These are phyloP conservation scores for Lethenteron camtschaticum DNA, from an alignment of 2,113 vertebrate genomes.

Conservation along the genomic window DNA sequence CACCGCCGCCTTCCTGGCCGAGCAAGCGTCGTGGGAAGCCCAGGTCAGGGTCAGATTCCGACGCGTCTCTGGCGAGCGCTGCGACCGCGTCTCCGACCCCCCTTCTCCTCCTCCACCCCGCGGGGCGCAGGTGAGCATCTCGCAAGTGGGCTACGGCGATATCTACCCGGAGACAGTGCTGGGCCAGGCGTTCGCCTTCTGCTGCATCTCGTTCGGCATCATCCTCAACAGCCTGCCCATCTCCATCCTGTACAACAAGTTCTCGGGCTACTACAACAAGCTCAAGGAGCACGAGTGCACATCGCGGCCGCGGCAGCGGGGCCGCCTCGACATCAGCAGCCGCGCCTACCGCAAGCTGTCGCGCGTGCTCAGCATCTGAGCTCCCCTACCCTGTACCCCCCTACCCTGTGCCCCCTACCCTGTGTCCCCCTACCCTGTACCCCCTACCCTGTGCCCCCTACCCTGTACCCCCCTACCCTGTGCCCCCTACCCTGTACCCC, in stretches of 20 bases:
- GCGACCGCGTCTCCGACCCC: not conserved
- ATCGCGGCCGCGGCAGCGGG: conserved; percentile 18
- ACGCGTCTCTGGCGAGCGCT: too few species aligned
- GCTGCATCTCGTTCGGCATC: conserved; percentile 71
- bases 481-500: too few species aligned
- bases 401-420: too few species aligned
- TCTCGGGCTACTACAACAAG: conserved; percentile 42
- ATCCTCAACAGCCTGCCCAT: conserved; percentile 74
- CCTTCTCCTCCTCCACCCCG: not conserved
- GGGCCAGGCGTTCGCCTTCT: conserved; percentile 43
- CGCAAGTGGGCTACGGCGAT: conserved; percentile 62
- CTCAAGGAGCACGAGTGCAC: conserved; percentile 43
- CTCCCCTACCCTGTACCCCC: not conserved
- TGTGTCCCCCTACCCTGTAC: too few species aligned
- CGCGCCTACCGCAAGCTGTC: conserved; percentile 20
- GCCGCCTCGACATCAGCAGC: conserved; percentile 22
- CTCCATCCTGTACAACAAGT: conserved; percentile 50
- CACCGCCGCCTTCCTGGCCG: too few species aligned
- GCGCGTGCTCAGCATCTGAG: too few species aligned
- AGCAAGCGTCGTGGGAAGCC: too few species aligned
- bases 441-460: too few species aligned
- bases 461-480: too few species aligned
- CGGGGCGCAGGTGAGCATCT: conserved; percentile 50
- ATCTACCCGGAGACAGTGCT: conserved; percentile 43
- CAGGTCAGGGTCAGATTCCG: too few species aligned